These are phyloP conservation scores for Brachyalestes nurse DNA, from an alignment of 2,797 vertebrate species.

Conservation along the genomic window DNA sequence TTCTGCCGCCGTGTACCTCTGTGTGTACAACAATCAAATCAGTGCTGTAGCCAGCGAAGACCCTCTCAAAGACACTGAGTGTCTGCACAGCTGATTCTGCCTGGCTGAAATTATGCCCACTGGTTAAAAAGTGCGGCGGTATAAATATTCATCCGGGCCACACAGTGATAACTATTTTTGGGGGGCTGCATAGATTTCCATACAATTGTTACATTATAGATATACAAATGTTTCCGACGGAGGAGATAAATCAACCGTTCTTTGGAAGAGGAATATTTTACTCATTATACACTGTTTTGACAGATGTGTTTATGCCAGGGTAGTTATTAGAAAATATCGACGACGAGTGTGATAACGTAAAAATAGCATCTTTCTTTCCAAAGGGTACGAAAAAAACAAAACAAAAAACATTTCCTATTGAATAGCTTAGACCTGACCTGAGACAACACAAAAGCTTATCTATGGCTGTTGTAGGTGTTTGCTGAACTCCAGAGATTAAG, in stretches of 20 bases:
- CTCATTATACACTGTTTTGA: not conserved
- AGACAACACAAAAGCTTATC: slow-evolving; percentile 31
- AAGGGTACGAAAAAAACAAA: not conserved
- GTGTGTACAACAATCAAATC: slow-evolving; percentile 77
- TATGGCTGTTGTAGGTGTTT: slow-evolving; percentile 35
- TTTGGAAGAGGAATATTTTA: slow-evolving; percentile 20
- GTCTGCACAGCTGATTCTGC: slow-evolving; percentile 72
- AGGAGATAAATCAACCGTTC: slow-evolving; percentile 24
- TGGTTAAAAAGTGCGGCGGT: slow-evolving; percentile 43
- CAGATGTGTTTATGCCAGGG: not conserved
- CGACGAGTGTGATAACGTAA: not conserved
- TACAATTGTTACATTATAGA: slow-evolving; percentile 48
- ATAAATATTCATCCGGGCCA: slow-evolving; percentile 50
- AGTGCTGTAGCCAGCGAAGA: slow-evolving; percentile 70
- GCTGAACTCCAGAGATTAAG: slow-evolving; percentile 39
- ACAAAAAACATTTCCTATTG: not conserved
- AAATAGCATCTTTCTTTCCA: not conserved
- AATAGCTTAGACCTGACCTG: slow-evolving; percentile 16
- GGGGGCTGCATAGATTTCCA: slow-evolving; percentile 47
- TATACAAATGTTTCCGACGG: slow-evolving; percentile 31
- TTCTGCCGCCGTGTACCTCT: slow-evolving; percentile 72
- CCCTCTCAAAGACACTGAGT: slow-evolving; percentile 72
- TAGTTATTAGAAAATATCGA: slow-evolving; percentile 11
- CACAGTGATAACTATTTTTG: slow-evolving; percentile 49
- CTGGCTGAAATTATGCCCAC: slow-evolving; percentile 43